These are phyloP conservation scores for Notarius lentiginosus DNA, from an alignment of 2,113 vertebrate species.

Conservation along the genomic window DNA sequence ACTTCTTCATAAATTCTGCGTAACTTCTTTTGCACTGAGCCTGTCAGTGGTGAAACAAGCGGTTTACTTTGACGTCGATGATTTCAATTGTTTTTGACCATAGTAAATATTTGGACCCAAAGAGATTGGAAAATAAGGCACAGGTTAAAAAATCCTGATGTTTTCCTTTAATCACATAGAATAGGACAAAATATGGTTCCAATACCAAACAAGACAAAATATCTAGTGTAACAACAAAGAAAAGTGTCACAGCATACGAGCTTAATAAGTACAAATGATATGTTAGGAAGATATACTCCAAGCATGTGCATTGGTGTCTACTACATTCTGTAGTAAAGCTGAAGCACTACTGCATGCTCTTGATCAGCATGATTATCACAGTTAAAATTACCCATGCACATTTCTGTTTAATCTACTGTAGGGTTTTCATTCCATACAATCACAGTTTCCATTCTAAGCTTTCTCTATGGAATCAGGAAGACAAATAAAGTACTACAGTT, in stretches of 20 bases:
- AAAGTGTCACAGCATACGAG: neutral
- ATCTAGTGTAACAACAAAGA: neutral
- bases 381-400: slow-evolving; percentile 1
- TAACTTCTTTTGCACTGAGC: too few relatives aligned
- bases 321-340: neutral
- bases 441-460: neutral
- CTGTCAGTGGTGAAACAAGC: too few relatives aligned
- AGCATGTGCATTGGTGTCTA: neutral
- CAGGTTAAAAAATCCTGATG: too few relatives aligned
- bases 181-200: neutral
- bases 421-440: slow-evolving; percentile 5
- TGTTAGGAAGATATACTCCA: neutral
- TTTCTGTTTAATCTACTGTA: neutral
- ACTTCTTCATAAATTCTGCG: too few relatives aligned
- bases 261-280: neutral
- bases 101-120: too few relatives aligned
- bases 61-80: too few relatives aligned
- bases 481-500: neutral
- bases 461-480: neutral
- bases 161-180: neutral
- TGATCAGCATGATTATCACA: neutral
- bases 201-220: neutral
- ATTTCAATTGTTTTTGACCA: too few relatives aligned
- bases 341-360: neutral
- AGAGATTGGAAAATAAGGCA: too few relatives aligned